Evolutionary conservation across 2,797 vertebrate genomes (phyloP), one percentile per base, ranked within the genome.

Genomic region (Otus scops): DNA sequence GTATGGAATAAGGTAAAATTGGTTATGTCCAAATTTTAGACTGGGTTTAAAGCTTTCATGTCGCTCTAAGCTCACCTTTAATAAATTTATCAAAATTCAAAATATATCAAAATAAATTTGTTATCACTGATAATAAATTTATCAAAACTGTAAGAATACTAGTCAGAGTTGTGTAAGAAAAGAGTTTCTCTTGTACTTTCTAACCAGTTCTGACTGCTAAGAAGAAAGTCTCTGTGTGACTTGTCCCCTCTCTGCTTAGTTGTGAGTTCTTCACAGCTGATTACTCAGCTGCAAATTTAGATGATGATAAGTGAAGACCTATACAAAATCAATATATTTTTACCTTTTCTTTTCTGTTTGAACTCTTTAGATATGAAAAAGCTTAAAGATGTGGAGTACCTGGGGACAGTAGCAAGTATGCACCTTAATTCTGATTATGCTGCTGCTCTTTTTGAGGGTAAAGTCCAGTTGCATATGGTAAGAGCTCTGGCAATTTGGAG

Each of bases 401-500:
- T 99, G 91, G 99, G 99, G 41, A 99, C 99, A 7, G 98, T 99
- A 63, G 98, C 98, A 95, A 99, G 98, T 91, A 98, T 99, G 98
- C 98, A 97, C 92, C 98, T 99, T 39, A 99, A 99, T 97, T 98
- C 98, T 0, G 99, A 99, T 88, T 99, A 99, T 43, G 99, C 99
- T 3, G 99, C 99, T 69, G 99, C 99, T 9, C 98, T 99, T 76
- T 99, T 99, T 97, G 99, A 99, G 97, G 99, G 99, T 71, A 99
- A 99, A 98, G 98, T 99, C 61, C 99, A 99, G 94, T 98, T 99
- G 70, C 99, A 99, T 95, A 98, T 99, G 99, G 99, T 99, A 98
- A 98, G 98, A 95, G 39, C 41, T 67, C 27, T 91, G 78, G 24
- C 27, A 56, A 3, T 75, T 83, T 89, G 73, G 34, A 23, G n/a